Evolutionary conservation across 1,140 invertebrate species (phyloP).

Genomic region (Brachionus asplanchnoidis): DNA sequence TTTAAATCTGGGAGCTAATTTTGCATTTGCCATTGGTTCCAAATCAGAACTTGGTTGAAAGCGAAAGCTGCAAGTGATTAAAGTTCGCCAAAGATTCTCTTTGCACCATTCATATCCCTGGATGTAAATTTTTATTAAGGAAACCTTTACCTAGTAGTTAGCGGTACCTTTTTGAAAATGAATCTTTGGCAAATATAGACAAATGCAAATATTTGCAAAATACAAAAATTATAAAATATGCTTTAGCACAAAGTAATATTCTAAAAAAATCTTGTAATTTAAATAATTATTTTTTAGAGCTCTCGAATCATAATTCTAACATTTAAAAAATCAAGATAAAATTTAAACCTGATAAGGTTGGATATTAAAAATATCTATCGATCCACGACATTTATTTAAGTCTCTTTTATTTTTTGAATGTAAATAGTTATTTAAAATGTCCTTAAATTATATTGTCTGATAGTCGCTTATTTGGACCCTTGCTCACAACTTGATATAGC

Average conservation of each 20-base stretch:
- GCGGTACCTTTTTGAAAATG: neutral
- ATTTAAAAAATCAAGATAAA: slow-evolving; percentile 36
- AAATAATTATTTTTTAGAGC: neutral
- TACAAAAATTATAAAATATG: neutral
- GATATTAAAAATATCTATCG: neutral
- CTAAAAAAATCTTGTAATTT: neutral
- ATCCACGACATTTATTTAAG: neutral
- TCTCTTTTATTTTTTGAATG: neutral
- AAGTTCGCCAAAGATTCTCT: neutral
- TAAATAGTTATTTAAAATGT: neutral
- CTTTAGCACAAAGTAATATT: neutral
- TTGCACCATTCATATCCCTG: neutral
- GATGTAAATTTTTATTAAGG: neutral
- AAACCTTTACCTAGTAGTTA: neutral
- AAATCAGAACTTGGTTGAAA: neutral
- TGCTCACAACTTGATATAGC: neutral
- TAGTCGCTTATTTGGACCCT: neutral
- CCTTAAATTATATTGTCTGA: neutral
- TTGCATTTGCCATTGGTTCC: neutral
- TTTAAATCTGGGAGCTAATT: neutral
- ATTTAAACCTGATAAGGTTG: slow-evolving; percentile 21
- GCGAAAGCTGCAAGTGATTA: neutral
- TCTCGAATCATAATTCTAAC: slow-evolving; percentile 20
- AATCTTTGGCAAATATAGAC: slow-evolving; percentile 1
- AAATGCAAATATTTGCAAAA: neutral